Percentiles rank a stretch among this genome's conserved stretches.
phyloP scores from a whole-genome alignment of 1,140 invertebrate genomes.

The Theocolax elegans region DNA sequence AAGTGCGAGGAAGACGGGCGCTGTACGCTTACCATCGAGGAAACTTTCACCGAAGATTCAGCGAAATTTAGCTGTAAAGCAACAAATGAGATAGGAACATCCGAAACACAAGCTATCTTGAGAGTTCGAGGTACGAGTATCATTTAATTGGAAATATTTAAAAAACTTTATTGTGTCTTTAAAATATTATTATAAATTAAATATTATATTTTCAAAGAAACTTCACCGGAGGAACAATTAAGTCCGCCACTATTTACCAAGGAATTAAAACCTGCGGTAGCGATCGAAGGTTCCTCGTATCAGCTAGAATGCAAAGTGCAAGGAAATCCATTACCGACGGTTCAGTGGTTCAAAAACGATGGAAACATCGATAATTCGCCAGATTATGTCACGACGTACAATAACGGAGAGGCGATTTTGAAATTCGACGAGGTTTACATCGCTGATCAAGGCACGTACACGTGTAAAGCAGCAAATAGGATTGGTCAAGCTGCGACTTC shows the following conservation, averaged over 20 bases:
- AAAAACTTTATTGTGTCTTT: neutral
- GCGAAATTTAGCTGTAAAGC: slow-evolving; percentile 81
- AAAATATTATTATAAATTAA: slow-evolving; percentile 23
- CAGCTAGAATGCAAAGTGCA: slow-evolving; percentile 78
- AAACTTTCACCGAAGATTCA: slow-evolving; percentile 86
- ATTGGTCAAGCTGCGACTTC: slow-evolving; percentile 73
- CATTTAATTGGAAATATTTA: slow-evolving; percentile 8
- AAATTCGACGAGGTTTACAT: slow-evolving; percentile 71
- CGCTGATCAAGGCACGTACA: slow-evolving; percentile 73
- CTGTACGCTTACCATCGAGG: slow-evolving; percentile 79
- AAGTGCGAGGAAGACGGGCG: slow-evolving; percentile 67
- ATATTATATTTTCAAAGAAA: slow-evolving; percentile 65
- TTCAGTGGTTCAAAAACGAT: slow-evolving; percentile 84
- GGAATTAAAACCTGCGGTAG: slow-evolving; percentile 72
- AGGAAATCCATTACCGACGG: slow-evolving; percentile 80
- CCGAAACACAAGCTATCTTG: slow-evolving; percentile 79
- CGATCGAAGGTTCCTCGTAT: slow-evolving; percentile 74
- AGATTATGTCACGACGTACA: slow-evolving; percentile 76
- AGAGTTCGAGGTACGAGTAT: slow-evolving; percentile 75
- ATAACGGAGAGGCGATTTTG: slow-evolving; percentile 74
- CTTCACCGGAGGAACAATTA: slow-evolving; percentile 74
- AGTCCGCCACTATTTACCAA: slow-evolving; percentile 74
- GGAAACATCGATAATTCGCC: slow-evolving; percentile 79
- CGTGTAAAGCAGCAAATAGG: slow-evolving; percentile 78
- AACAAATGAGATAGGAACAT: slow-evolving; percentile 75